Percentiles rank a stretch among this genome's conserved stretches.
phyloP scores from a whole-genome alignment of 1,140 invertebrate genomes.

The Eriocheir sinensis region DNA sequence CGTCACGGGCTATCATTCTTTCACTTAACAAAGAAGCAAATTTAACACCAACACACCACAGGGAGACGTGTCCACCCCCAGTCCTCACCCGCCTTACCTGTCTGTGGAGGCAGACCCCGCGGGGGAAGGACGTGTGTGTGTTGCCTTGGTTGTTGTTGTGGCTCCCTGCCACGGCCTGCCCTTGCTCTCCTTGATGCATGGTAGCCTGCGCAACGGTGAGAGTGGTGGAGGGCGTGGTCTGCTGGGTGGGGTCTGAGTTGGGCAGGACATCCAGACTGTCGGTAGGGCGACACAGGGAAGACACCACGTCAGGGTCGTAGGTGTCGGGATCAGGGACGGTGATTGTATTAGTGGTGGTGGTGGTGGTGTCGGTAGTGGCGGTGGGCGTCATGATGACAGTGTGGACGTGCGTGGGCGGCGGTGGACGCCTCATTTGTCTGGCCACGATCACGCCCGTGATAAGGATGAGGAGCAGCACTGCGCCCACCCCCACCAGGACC shows the following conservation, averaged over 20 bases:
- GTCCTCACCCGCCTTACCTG: conserved; percentile 41
- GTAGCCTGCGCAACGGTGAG: conserved; percentile 39
- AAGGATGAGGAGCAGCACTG: conserved; percentile 52
- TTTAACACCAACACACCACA: no score
- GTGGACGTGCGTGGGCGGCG: conserved; percentile 62
- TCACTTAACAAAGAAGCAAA: no score
- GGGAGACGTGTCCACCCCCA: no score
- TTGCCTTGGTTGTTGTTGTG: conserved; percentile 43
- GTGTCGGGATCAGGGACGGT: conserved; percentile 24
- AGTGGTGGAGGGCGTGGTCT: not conserved
- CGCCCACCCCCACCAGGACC: conserved; percentile 61
- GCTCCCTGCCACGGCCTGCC: not conserved
- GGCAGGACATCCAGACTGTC: conserved; percentile 70
- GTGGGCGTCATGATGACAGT: conserved; percentile 68
- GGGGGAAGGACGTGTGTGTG: conserved; percentile 30
- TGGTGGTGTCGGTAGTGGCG: no score
- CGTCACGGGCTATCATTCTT: no score
- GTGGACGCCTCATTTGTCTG: conserved; percentile 35
- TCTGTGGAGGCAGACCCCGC: conserved; percentile 58
- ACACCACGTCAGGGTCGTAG: conserved; percentile 69
- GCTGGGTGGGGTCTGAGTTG: not conserved
- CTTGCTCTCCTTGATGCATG: conserved; percentile 34
- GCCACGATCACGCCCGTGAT: conserved; percentile 56
- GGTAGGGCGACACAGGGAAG: conserved; percentile 42
- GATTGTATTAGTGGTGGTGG: no score